Evolutionary conservation across 2,888 invertebrate genomes (phyloP).

Genomic region (Acanthopleura granulata): DNA sequence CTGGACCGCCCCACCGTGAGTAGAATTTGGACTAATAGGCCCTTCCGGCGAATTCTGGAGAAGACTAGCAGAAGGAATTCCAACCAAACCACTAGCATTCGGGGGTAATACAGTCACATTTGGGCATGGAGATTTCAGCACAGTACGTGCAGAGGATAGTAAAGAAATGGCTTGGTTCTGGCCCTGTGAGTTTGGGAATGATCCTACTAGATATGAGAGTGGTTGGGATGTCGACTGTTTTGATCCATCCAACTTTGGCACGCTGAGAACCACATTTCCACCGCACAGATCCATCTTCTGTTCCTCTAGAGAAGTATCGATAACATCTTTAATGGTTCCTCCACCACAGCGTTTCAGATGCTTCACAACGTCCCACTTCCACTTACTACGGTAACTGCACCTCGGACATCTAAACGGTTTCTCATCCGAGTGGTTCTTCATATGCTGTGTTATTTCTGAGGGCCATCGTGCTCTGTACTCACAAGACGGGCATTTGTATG

Average conservation of each 20-base stretch:
- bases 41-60: background rate
- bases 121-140: background rate
- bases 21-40: background rate
- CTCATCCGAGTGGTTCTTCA: slow-evolving; percentile 69
- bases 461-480: slow-evolving; percentile 69
- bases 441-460: slow-evolving; percentile 69
- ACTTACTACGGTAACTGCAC: slow-evolving; percentile 68
- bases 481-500: slow-evolving; percentile 67
- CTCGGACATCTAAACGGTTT: slow-evolving; percentile 68
- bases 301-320: slow-evolving; percentile 53
- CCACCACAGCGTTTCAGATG: slow-evolving; percentile 70
- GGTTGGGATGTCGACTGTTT: background rate
- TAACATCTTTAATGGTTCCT: slow-evolving; percentile 70
- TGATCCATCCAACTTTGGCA: background rate
- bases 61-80: background rate
- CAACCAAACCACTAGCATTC: slow-evolving; percentile 1
- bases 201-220: background rate
- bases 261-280: background rate
- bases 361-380: slow-evolving; percentile 70
- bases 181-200: background rate
- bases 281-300: background rate
- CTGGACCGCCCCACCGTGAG: background rate
- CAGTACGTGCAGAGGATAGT: background rate
- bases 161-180: background rate
- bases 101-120: slow-evolving; percentile 13